Conservation (phyloP, 2,113 vertebrate genomes). For the Siniperca knerii region DNA sequence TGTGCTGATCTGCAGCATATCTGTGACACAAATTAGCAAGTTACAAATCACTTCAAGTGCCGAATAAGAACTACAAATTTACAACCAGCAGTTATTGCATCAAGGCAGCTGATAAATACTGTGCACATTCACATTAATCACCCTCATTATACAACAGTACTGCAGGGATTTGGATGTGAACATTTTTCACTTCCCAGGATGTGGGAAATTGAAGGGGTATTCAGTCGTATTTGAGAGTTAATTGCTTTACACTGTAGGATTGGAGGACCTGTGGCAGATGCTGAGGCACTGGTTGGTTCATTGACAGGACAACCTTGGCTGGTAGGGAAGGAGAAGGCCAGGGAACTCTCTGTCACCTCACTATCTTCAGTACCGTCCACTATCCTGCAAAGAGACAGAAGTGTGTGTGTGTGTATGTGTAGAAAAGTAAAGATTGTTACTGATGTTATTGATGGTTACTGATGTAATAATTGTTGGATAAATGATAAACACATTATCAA, state of each 20-base stretch:
- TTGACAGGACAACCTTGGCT: conserved; percentile 53
- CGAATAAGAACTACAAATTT: neutral
- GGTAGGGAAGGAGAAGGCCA: conserved; percentile 74
- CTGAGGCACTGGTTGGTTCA: conserved; percentile 62
- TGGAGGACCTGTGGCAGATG: conserved; percentile 71
- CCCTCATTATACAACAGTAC: neutral
- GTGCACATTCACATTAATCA: conserved; percentile 42
- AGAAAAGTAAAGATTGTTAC: neutral
- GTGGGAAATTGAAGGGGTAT: neutral
- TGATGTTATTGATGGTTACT: neutral
- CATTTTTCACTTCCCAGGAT: conserved; percentile 10
- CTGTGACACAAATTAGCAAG: conserved; percentile 65
- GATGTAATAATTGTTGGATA: neutral
- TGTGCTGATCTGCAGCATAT: conserved; percentile 74
- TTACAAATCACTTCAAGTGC: conserved; percentile 35
- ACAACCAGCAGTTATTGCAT: conserved; percentile 18
- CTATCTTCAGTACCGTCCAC: conserved; percentile 84
- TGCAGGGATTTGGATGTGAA: conserved; percentile 10
- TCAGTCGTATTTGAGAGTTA: neutral
- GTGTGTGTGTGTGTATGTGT: neutral
- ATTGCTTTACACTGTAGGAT: neutral
- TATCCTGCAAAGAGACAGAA: conserved; percentile 68
- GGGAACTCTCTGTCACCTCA: conserved; percentile 63
- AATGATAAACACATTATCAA: neutral
- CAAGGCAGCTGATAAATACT: conserved; percentile 8